A percentile compares a stretch with the other conserved stretches of the same genome.
Conservation (phyloP, 2,888 invertebrate species). For the Stenodera caucasica region DNA sequence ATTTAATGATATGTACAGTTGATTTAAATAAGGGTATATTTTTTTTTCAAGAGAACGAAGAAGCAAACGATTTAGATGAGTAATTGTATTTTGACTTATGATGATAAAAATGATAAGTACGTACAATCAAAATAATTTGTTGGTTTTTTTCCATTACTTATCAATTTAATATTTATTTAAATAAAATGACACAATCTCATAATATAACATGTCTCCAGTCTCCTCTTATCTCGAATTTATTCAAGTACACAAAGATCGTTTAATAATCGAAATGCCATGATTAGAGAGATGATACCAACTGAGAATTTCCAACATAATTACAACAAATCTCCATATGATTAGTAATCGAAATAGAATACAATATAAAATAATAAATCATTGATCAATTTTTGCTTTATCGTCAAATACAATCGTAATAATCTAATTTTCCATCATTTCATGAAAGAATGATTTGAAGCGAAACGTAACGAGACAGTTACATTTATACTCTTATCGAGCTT, state of each 20-base stretch:
- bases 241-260: slow-evolving; percentile 1
- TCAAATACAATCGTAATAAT: background rate
- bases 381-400: no score
- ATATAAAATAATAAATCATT: no score
- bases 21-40: no score
- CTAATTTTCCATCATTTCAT: background rate
- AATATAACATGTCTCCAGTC: slow-evolving; percentile 12
- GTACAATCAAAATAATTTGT: background rate
- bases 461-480: background rate
- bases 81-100: background rate
- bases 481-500: background rate
- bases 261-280: background rate
- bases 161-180: slow-evolving; percentile 18
- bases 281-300: no score
- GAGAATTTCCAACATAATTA: no score
- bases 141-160: slow-evolving; percentile 18
- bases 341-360: no score
- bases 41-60: no score
- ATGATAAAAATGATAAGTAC: background rate
- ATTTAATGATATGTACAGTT: no score
- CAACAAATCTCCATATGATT: no score
- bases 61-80: no score
- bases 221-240: slow-evolving; percentile 15
- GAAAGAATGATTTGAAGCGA: background rate
- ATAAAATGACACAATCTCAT: slow-evolving; percentile 18